These are phyloP conservation scores for Lydus trimaculatus DNA, from an alignment of 2,888 invertebrate genomes.

Conservation along the genomic window DNA sequence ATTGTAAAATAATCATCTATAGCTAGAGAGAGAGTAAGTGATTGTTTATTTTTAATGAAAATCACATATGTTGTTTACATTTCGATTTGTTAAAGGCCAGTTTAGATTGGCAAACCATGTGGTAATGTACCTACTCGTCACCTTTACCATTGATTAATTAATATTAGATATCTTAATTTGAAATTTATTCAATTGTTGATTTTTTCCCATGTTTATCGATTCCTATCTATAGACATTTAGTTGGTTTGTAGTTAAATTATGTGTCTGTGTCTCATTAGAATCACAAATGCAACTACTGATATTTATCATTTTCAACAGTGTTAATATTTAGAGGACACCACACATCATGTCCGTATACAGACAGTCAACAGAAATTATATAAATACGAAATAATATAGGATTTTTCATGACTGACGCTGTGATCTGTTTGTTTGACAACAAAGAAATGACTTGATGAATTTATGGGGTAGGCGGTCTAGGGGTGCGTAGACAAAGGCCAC, in stretches of 20 bases:
- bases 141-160: neutral
- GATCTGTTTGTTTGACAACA: constrained; percentile 11
- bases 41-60: neutral
- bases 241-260: neutral
- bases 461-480: neutral
- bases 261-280: neutral
- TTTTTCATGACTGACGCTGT: neutral
- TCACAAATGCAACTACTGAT: neutral
- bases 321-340: neutral
- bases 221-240: neutral
- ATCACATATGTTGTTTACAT: neutral
- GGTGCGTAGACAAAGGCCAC: constrained; percentile 4
- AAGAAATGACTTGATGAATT: constrained; percentile 4
- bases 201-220: neutral
- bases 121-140: neutral
- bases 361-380: neutral
- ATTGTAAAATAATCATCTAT: neutral
- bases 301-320: neutral
- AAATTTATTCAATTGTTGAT: neutral
- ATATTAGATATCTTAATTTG: neutral
- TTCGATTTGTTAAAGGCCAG: neutral
- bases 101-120: neutral
- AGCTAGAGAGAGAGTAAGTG: neutral
- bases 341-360: too few relatives aligned
- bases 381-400: neutral